Conservation (phyloP, 2,113 vertebrate genomes). For the Heptranchias perlo region DNA sequence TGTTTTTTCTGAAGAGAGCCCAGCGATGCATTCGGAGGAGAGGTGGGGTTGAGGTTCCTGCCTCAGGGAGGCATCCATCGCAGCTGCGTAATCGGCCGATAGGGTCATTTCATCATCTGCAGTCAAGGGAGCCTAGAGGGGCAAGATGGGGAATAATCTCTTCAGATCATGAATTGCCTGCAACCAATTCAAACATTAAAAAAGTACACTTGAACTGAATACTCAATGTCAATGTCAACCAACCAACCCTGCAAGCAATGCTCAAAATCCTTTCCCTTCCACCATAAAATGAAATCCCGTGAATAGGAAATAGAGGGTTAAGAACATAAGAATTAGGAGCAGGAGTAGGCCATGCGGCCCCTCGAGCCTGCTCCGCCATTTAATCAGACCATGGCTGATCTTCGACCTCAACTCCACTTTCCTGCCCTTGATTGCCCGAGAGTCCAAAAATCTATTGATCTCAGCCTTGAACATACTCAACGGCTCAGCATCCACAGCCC, state of each 20-base stretch:
- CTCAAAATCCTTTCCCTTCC: background rate
- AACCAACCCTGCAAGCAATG: background rate
- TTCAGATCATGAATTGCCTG: background rate
- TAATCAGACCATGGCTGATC: no score
- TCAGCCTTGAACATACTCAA: no score
- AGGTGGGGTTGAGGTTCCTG: conserved; percentile 44
- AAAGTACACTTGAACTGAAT: background rate
- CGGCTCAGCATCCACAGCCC: no score
- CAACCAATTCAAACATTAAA: background rate
- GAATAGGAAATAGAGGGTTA: background rate
- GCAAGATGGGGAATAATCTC: background rate
- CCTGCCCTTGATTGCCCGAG: no score
- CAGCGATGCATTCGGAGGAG: background rate
- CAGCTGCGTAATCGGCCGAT: conserved; percentile 82
- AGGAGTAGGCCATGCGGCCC: no score
- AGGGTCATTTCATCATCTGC: conserved; percentile 78
- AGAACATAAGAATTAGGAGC: no score
- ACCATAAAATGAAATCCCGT: background rate
- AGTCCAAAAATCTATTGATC: no score
- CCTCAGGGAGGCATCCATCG: conserved; percentile 73
- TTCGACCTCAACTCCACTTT: no score
- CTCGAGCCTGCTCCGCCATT: no score
- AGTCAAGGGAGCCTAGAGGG: conserved; percentile 61
- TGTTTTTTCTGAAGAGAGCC: background rate
- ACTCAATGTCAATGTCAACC: background rate